phyloP scores from a whole-genome alignment of 1,140 invertebrate species.

The Sitodiplosis mosellana region DNA sequence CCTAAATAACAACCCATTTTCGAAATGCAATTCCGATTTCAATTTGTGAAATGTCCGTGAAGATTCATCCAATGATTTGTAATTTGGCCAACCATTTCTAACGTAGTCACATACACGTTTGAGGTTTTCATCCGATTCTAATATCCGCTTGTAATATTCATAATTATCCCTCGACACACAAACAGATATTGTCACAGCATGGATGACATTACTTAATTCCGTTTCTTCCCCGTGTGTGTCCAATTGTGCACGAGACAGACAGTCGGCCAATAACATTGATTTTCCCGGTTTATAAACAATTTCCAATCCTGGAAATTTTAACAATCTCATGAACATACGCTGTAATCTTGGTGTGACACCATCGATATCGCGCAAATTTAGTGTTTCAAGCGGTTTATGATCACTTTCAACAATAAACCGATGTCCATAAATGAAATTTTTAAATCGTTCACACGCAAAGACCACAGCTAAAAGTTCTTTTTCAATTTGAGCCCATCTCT shows the following conservation, averaged over 20 bases:
- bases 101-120: constrained; percentile 4
- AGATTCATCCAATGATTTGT: not conserved
- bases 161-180: constrained; percentile 2
- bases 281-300: constrained; percentile 25
- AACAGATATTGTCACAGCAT: constrained; percentile 2
- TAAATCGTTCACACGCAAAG: constrained; percentile 21
- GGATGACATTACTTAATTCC: constrained; percentile 6
- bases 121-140: not conserved
- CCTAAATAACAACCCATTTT: no score
- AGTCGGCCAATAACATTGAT: constrained; percentile 25
- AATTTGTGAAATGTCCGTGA: not conserved
- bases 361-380: not conserved
- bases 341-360: not conserved
- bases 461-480: constrained; percentile 24
- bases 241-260: no score
- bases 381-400: constrained; percentile 1
- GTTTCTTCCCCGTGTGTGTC: constrained; percentile 11
- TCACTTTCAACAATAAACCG: not conserved
- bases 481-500: constrained; percentile 24
- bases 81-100: not conserved
- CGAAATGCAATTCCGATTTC: constrained; percentile 1
- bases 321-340: constrained; percentile 14
- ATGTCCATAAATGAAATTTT: constrained; percentile 21
- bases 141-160: not conserved
- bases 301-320: constrained; percentile 23